Evolutionary conservation across 2,113 vertebrate genomes (phyloP).

Genomic region (Coptodon bakossiorum): DNA sequence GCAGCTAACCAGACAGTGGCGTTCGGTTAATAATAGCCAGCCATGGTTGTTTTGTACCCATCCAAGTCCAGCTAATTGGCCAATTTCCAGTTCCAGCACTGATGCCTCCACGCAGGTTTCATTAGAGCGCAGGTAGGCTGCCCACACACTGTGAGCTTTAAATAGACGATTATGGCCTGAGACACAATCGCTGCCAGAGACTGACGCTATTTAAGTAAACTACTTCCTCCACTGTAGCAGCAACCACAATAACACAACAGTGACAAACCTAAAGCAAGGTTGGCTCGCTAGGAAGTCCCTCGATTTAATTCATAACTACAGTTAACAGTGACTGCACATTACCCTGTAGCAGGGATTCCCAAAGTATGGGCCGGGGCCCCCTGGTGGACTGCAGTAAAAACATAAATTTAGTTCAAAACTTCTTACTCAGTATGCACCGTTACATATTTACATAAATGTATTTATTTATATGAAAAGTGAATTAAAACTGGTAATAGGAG

Average conservation of each 20-base stretch:
- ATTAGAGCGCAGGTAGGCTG: not conserved
- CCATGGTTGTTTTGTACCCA: slow-evolving; percentile 38
- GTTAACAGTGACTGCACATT: not conserved
- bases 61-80: slow-evolving; percentile 7
- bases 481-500: not conserved
- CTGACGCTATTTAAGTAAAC: not conserved
- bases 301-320: not conserved
- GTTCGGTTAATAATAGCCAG: slow-evolving; percentile 57
- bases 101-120: slow-evolving; percentile 22
- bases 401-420: not conserved
- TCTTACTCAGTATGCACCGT: not conserved
- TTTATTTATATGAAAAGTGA: not conserved
- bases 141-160: not conserved
- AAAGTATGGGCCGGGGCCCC: not conserved
- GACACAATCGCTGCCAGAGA: not conserved
- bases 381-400: not conserved
- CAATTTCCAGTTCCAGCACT: slow-evolving; percentile 10
- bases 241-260: not conserved
- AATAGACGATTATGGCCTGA: not conserved
- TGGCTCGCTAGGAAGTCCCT: not conserved
- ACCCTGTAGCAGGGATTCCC: not conserved
- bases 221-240: not conserved
- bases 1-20: slow-evolving; percentile 28
- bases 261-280: not conserved
- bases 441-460: not conserved